Conservation (phyloP, 2,797 vertebrate genomes). For the Anguilla anguilla region DNA sequence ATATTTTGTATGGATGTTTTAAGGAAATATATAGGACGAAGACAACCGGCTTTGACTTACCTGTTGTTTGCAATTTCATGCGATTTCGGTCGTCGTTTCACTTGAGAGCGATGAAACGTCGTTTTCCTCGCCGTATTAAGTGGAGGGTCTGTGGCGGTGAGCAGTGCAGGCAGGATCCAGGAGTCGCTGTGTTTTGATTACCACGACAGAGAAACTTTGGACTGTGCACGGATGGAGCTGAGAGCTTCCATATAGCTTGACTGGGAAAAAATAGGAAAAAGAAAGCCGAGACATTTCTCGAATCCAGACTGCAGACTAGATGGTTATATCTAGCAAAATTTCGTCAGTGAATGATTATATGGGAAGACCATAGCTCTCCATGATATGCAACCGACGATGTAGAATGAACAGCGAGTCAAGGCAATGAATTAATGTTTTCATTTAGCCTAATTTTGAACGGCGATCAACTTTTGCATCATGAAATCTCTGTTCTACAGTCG, state of each 20-base stretch:
- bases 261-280: slow-evolving; percentile 31
- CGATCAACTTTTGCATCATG: slow-evolving; percentile 71
- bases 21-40: slow-evolving; percentile 13
- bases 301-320: slow-evolving; percentile 16
- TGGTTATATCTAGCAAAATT: neutral
- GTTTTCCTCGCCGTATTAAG: slow-evolving; percentile 47
- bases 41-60: slow-evolving; percentile 45
- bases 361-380: neutral
- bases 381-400: slow-evolving; percentile 1
- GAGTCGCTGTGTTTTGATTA: slow-evolving; percentile 22
- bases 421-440: neutral
- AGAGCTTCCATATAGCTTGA: neutral
- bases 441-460: neutral
- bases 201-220: slow-evolving; percentile 30
- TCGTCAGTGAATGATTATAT: slow-evolving; percentile 14
- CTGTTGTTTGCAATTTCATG: slow-evolving; percentile 42
- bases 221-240: slow-evolving; percentile 1
- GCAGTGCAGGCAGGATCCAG: slow-evolving; percentile 54
- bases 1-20: neutral
- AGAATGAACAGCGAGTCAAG: slow-evolving; percentile 1
- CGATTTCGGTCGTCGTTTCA: slow-evolving; percentile 27
- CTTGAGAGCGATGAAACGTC: slow-evolving; percentile 39
- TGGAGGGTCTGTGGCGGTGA: slow-evolving; percentile 29
- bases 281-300: slow-evolving; percentile 36
- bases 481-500: slow-evolving; percentile 87